These are phyloP conservation scores for Synergus umbraculus DNA, from an alignment of 2,888 invertebrate species.

Conservation along the genomic window DNA sequence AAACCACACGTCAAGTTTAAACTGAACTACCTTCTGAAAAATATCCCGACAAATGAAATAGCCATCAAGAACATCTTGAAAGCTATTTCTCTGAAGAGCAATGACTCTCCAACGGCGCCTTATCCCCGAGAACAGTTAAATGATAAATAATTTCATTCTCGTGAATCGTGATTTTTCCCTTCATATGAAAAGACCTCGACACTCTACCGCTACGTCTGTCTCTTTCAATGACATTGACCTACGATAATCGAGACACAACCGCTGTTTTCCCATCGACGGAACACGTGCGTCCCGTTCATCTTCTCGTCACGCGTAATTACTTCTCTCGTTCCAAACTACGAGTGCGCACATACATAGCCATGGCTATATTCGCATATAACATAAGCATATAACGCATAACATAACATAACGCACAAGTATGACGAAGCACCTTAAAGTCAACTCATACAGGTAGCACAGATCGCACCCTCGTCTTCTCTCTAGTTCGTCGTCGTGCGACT, in stretches of 20 bases:
- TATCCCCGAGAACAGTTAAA: constrained; percentile 34
- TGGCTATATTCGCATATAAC: neutral
- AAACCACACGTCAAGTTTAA: neutral
- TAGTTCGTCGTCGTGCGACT: constrained; percentile 35
- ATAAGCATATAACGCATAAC: constrained; percentile 17
- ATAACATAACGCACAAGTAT: constrained; percentile 23
- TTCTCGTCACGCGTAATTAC: constrained; percentile 41
- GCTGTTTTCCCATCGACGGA: constrained; percentile 39
- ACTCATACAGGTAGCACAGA: constrained; percentile 43
- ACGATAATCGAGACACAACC: constrained; percentile 39
- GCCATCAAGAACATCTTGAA: constrained; percentile 29
- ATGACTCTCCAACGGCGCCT: constrained; percentile 27
- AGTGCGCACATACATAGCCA: neutral
- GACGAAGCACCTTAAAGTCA: constrained; percentile 47
- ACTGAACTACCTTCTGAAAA: neutral
- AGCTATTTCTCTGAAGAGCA: constrained; percentile 33
- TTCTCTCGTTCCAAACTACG: constrained; percentile 3
- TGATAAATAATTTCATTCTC: constrained; percentile 39
- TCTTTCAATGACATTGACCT: constrained; percentile 41
- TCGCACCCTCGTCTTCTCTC: constrained; percentile 45
- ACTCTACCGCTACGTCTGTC: constrained; percentile 19
- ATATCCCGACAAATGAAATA: constrained; percentile 23
- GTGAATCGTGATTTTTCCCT: constrained; percentile 39
- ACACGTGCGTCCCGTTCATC: constrained; percentile 40
- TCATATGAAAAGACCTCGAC: constrained; percentile 19